phyloP scores from a whole-genome alignment of 2,888 invertebrate genomes.

The Oxycera nigricornis region DNA sequence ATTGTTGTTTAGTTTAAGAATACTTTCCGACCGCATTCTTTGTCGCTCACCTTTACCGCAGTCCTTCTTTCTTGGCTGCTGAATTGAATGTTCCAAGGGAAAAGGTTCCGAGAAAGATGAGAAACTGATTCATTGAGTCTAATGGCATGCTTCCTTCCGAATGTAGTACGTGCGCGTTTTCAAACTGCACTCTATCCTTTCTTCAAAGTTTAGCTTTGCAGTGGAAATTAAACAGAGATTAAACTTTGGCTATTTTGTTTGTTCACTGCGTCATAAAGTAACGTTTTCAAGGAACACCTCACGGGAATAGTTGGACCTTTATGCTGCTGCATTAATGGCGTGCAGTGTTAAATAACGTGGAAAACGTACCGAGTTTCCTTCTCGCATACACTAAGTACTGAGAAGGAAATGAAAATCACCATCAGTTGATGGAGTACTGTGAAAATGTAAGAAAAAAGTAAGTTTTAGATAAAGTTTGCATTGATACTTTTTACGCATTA shows the following conservation, averaged over 20 bases:
- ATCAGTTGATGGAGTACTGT: too few relatives aligned
- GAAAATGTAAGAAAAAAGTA: too few relatives aligned
- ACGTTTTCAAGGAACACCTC: too few relatives aligned
- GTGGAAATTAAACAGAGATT: slow-evolving; percentile 38
- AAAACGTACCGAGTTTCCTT: too few relatives aligned
- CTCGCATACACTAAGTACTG: too few relatives aligned
- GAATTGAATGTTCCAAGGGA: background rate
- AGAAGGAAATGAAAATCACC: too few relatives aligned
- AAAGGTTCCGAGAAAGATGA: background rate
- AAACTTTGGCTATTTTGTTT: slow-evolving; percentile 23
- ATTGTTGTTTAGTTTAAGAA: slow-evolving; percentile 19
- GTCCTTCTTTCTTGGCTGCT: background rate
- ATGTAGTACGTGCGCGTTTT: background rate
- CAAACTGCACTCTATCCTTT: background rate
- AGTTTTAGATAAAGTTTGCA: too few relatives aligned
- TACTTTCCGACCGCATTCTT: background rate
- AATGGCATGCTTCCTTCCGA: background rate
- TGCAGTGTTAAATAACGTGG: too few relatives aligned
- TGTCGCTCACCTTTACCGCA: background rate
- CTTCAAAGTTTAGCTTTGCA: slow-evolving; percentile 11
- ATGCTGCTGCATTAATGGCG: too few relatives aligned
- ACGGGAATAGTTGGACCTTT: too few relatives aligned
- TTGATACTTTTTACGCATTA: too few relatives aligned
- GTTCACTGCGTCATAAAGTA: slow-evolving; percentile 30
- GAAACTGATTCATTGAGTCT: slow-evolving; percentile 3